Evolutionary conservation across 2,888 invertebrate species (phyloP).

Genomic region (Drosophila differens): DNA sequence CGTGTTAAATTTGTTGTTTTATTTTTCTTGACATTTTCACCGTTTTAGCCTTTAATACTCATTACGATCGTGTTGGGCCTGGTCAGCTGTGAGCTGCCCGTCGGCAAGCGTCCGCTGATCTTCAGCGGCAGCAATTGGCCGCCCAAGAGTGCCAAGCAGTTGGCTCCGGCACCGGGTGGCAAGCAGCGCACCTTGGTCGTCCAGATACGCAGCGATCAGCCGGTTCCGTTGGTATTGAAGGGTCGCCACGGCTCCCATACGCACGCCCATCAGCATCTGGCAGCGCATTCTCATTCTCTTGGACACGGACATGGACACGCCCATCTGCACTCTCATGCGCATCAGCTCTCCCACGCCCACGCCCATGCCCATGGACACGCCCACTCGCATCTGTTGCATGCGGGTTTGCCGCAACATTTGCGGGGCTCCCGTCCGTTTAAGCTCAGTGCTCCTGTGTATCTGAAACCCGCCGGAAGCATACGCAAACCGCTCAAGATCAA

Average conservation of each 20-base stretch:
- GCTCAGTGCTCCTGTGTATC: slow-evolving; percentile 63
- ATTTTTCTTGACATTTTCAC: slow-evolving; percentile 39
- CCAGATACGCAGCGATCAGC: slow-evolving; percentile 84
- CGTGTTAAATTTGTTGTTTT: slow-evolving; percentile 17
- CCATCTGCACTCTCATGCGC: slow-evolving; percentile 44
- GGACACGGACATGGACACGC: slow-evolving; percentile 49
- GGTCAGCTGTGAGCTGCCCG: slow-evolving; percentile 71
- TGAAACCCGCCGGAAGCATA: slow-evolving; percentile 56
- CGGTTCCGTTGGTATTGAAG: slow-evolving; percentile 83
- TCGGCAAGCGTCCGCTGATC: slow-evolving; percentile 72
- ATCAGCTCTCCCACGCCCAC: slow-evolving; percentile 43
- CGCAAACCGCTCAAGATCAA: slow-evolving; percentile 84
- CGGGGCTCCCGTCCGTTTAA: slow-evolving; percentile 64
- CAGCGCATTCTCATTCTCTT: slow-evolving; percentile 17
- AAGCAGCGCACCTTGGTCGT: slow-evolving; percentile 83
- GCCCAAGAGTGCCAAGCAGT: slow-evolving; percentile 75
- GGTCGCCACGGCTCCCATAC: slow-evolving; percentile 66
- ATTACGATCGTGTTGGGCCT: slow-evolving; percentile 60
- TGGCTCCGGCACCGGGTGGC: slow-evolving; percentile 45
- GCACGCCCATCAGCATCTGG: slow-evolving; percentile 54
- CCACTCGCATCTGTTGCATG: slow-evolving; percentile 57
- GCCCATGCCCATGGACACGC: slow-evolving; percentile 47
- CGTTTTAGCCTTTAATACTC: slow-evolving; percentile 50
- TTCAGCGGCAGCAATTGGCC: slow-evolving; percentile 78
- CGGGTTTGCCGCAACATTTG: slow-evolving; percentile 46